Conservation (phyloP, 2,888 invertebrate genomes). For the Loripinus fragilis region DNA sequence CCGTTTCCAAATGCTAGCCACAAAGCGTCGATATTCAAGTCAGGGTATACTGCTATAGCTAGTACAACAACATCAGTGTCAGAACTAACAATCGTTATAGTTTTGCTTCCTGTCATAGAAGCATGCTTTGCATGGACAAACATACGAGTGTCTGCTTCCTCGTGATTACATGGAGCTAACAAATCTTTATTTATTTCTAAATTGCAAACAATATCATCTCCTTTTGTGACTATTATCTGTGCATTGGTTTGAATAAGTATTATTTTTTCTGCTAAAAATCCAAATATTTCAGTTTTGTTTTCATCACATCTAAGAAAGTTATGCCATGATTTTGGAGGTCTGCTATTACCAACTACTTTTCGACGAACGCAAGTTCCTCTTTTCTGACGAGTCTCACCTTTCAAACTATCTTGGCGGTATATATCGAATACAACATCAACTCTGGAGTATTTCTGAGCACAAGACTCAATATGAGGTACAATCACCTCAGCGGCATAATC, state of each 20-base stretch:
- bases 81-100: neutral
- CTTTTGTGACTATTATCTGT: slow-evolving; percentile 7
- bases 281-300: slow-evolving; percentile 20
- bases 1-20: slow-evolving; percentile 8
- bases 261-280: slow-evolving; percentile 19
- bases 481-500: neutral
- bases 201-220: neutral
- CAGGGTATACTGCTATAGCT: neutral
- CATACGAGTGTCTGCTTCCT: slow-evolving; percentile 19
- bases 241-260: neutral
- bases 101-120: neutral
- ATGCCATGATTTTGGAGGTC: slow-evolving; percentile 14
- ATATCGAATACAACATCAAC: neutral
- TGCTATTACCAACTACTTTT: slow-evolving; percentile 17
- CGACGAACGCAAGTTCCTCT: neutral
- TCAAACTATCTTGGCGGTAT: neutral
- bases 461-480: neutral
- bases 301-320: slow-evolving; percentile 15
- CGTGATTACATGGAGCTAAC: slow-evolving; percentile 5
- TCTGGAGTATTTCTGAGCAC: neutral
- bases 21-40: neutral
- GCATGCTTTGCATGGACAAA: slow-evolving; percentile 20
- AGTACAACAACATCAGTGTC: slow-evolving; percentile 24
- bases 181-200: neutral
- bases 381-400: neutral